Evolutionary conservation across 1,140 invertebrate species (phyloP).

Genomic region (Zaprionus lachaisei): DNA sequence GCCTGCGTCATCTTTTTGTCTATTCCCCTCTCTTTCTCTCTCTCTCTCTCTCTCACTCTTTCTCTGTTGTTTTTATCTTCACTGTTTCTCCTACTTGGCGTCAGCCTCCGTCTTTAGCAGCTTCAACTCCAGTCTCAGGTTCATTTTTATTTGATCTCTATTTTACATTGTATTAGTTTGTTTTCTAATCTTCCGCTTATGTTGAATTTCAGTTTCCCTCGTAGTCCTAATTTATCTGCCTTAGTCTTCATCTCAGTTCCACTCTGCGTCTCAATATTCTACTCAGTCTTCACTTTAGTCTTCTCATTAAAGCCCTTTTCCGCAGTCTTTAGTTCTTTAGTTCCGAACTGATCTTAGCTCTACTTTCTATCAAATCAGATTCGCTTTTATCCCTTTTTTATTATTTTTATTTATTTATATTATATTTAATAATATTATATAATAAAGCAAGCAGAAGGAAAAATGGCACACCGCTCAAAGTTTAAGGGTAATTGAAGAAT

Average conservation of each 20-base stretch:
- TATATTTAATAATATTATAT: too few species aligned
- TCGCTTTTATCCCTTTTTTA: too few species aligned
- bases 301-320: not conserved
- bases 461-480: too few species aligned
- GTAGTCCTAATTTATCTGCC: not conserved
- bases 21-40: not conserved
- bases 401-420: too few species aligned
- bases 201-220: too few species aligned
- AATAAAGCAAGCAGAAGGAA: too few species aligned
- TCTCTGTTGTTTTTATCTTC: not conserved
- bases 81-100: not conserved
- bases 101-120: not conserved
- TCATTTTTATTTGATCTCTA: not conserved
- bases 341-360: not conserved
- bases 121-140: too few species aligned
- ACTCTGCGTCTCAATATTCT: not conserved
- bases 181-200: too few species aligned
- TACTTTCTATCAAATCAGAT: not conserved
- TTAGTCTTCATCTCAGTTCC: not conserved
- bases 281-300: not conserved
- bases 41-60: not conserved
- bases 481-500: too few species aligned
- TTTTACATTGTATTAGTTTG: too few species aligned
- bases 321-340: not conserved
- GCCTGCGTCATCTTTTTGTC: slow-evolving; percentile 4